Evolutionary conservation across 2,113 vertebrate species (phyloP).

Genomic region (Paedocypris sp.): DNA sequence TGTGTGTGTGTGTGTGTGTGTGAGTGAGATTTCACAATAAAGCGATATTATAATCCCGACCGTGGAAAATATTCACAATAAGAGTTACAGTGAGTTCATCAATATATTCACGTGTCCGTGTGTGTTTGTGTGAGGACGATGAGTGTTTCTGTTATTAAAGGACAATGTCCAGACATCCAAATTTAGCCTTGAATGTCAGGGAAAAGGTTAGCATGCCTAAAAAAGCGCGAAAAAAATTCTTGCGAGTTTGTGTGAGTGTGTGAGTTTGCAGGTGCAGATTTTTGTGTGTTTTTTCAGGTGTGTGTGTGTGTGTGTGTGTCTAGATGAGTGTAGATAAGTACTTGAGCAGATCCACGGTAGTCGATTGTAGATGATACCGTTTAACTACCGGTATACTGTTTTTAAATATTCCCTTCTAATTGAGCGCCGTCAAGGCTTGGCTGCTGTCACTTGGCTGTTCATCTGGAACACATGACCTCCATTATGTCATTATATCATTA

Average conservation of each 20-base stretch:
- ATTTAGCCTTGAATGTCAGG: constrained; percentile 19
- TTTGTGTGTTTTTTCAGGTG: constrained; percentile 6
- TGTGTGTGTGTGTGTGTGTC: background rate
- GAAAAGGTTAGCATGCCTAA: constrained; percentile 14
- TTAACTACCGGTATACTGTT: background rate
- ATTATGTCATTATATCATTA: constrained; percentile 18
- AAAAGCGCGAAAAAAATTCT: background rate
- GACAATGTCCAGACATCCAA: constrained; percentile 17
- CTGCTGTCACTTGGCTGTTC: constrained; percentile 7
- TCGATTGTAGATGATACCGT: background rate
- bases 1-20: too few relatives aligned
- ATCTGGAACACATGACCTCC: constrained; percentile 10
- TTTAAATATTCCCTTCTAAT: background rate
- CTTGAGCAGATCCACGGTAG: background rate
- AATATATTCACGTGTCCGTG: background rate
- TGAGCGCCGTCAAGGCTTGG: background rate
- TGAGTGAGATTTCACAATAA: too few relatives aligned
- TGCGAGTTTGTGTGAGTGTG: background rate
- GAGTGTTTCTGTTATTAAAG: constrained; percentile 15
- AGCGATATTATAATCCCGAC: too few relatives aligned
- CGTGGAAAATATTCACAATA: too few relatives aligned
- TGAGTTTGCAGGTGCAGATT: background rate
- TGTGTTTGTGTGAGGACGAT: background rate
- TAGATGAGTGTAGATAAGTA: background rate
- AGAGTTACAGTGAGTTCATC: too few relatives aligned